phyloP scores from a whole-genome alignment of 2,888 invertebrate species.

The Trichogramma evanescens region DNA sequence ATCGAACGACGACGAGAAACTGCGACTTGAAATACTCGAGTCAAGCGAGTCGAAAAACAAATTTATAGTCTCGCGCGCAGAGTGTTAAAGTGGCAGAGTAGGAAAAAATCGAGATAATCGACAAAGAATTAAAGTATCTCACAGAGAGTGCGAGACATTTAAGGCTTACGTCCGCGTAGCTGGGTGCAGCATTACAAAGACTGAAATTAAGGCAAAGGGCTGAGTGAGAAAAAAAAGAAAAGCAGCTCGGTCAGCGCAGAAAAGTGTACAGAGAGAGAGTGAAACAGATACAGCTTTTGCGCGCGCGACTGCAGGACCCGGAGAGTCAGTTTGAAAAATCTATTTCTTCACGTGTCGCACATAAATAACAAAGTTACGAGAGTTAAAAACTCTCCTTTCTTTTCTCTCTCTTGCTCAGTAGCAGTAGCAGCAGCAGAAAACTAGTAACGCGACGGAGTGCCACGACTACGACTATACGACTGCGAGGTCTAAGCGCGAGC shows the following conservation, averaged over 20 bases:
- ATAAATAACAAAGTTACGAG: slow-evolving; percentile 45
- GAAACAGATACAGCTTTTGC: neutral
- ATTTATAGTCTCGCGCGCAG: too few relatives aligned
- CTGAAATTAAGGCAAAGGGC: too few relatives aligned
- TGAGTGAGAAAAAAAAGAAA: too few relatives aligned
- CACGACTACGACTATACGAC: slow-evolving; percentile 17
- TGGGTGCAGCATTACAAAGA: too few relatives aligned
- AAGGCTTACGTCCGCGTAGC: too few relatives aligned
- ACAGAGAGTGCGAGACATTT: too few relatives aligned
- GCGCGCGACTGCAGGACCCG: neutral
- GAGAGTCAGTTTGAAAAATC: slow-evolving; percentile 29
- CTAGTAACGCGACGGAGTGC: slow-evolving; percentile 26
- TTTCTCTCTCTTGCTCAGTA: neutral
- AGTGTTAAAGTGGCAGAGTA: too few relatives aligned
- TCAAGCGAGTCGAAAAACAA: too few relatives aligned
- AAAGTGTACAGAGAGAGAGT: neutral
- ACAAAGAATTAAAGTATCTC: too few relatives aligned
- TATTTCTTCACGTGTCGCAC: slow-evolving; percentile 39
- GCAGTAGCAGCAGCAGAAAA: slow-evolving; percentile 27
- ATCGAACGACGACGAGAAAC: too few relatives aligned
- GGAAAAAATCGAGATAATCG: too few relatives aligned
- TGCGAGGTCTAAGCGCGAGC: slow-evolving; percentile 14
- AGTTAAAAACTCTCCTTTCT: slow-evolving; percentile 34
- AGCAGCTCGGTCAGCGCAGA: neutral
- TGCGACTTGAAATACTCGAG: too few relatives aligned